Conservation (phyloP, 2,113 vertebrate genomes). For the Onychorhynchus coronatus region DNA sequence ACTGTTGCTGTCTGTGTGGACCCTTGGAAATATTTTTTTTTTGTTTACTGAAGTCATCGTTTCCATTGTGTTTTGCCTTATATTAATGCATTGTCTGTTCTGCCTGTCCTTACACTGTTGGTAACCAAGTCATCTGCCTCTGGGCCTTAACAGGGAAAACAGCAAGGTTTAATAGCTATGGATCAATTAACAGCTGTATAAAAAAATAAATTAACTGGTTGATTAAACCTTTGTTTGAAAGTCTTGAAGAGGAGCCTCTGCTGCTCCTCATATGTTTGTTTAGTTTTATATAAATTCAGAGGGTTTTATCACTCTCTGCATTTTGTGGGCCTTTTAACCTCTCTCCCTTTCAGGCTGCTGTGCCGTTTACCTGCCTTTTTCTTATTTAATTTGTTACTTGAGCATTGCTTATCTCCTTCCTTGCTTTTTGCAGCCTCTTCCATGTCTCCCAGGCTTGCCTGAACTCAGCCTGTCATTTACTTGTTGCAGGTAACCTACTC, state of each 20-base stretch:
- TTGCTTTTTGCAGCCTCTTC: neutral
- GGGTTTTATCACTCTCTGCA: neutral
- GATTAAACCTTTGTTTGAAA: neutral
- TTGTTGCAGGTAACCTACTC: constrained; percentile 87
- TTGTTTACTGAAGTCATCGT: neutral
- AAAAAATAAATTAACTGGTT: neutral
- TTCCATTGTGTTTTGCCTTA: neutral
- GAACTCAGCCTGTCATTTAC: constrained; percentile 27
- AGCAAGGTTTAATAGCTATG: neutral
- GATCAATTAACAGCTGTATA: neutral
- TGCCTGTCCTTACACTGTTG: neutral
- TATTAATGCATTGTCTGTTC: neutral
- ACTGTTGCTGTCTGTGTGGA: neutral
- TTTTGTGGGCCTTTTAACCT: neutral
- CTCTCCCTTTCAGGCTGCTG: neutral
- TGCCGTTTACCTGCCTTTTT: neutral
- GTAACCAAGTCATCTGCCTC: neutral
- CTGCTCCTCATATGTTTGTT: neutral
- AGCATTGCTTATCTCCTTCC: neutral
- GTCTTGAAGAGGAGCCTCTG: neutral
- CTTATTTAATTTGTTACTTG: neutral
- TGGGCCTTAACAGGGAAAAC: neutral
- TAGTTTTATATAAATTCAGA: neutral
- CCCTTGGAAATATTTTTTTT: neutral
- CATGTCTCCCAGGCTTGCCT: neutral